Evolutionary conservation across 2,888 invertebrate genomes (phyloP).

Genomic region (Ernsta delagoae): DNA sequence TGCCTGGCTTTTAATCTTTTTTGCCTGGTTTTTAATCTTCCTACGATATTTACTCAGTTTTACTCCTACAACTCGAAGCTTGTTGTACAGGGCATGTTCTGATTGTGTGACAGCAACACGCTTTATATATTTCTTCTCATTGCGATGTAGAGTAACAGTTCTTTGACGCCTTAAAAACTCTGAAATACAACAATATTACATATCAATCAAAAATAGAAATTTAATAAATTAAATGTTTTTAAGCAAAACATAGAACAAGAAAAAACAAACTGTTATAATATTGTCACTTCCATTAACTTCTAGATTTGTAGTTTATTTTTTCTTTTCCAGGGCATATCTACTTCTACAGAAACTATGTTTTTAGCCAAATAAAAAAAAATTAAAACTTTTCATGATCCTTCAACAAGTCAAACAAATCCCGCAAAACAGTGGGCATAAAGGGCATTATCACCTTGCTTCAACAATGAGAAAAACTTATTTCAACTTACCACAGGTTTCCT

Average conservation of each 20-base stretch:
- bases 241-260: too few relatives aligned
- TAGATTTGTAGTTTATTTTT: not conserved
- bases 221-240: not conserved
- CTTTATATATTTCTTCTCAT: not conserved
- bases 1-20: conserved; percentile 17
- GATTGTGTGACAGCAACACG: not conserved
- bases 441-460: too few relatives aligned
- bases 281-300: not conserved
- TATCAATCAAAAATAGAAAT: not conserved
- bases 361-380: too few relatives aligned
- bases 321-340: not conserved
- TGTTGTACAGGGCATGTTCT: conserved; percentile 6
- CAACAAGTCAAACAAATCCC: not conserved
- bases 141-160: not conserved
- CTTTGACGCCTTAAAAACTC: not conserved
- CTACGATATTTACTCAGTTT: conserved; percentile 30
- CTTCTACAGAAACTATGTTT: not conserved
- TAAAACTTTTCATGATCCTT: too few relatives aligned
- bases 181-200: not conserved
- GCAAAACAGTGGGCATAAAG: too few relatives aligned
- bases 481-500: not conserved
- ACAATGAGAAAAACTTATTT: not conserved
- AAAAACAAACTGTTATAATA: not conserved
- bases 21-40: conserved; percentile 19
- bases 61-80: conserved; percentile 3